phyloP scores from a whole-genome alignment of 2,888 invertebrate species.

The Agelastica alni region DNA sequence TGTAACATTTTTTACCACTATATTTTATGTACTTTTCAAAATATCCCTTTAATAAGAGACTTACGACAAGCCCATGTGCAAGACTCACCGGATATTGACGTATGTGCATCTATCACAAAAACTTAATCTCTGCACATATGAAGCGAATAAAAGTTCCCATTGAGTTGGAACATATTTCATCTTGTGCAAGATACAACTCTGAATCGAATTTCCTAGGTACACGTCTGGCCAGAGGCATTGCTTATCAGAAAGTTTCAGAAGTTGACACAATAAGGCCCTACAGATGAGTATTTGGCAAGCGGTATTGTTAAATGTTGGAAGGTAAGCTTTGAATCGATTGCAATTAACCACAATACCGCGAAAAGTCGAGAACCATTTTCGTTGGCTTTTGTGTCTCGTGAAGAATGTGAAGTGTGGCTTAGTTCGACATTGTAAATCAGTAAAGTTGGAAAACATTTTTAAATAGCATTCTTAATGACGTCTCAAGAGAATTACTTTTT shows the following conservation, averaged over 20 bases:
- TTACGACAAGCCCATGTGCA: background rate
- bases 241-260: conserved; percentile 49
- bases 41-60: background rate
- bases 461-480: too few species aligned
- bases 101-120: conserved; percentile 13
- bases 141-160: conserved; percentile 31
- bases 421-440: background rate
- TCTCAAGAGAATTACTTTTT: too few species aligned
- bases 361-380: conserved; percentile 30
- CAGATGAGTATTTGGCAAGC: conserved; percentile 40
- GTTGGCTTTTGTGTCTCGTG: background rate
- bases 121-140: conserved; percentile 21
- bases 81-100: conserved; percentile 10
- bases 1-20: too few species aligned
- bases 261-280: conserved; percentile 40
- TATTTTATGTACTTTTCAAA: too few species aligned
- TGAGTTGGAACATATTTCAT: conserved; percentile 33
- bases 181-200: conserved; percentile 31
- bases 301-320: conserved; percentile 21
- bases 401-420: background rate
- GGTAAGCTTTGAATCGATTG: conserved; percentile 39
- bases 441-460: too few species aligned
- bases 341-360: conserved; percentile 38
- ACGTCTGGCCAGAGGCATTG: conserved; percentile 34
- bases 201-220: conserved; percentile 26